phyloP scores from a whole-genome alignment of 2,888 invertebrate species.

The Hydrotaea diabolus region DNA sequence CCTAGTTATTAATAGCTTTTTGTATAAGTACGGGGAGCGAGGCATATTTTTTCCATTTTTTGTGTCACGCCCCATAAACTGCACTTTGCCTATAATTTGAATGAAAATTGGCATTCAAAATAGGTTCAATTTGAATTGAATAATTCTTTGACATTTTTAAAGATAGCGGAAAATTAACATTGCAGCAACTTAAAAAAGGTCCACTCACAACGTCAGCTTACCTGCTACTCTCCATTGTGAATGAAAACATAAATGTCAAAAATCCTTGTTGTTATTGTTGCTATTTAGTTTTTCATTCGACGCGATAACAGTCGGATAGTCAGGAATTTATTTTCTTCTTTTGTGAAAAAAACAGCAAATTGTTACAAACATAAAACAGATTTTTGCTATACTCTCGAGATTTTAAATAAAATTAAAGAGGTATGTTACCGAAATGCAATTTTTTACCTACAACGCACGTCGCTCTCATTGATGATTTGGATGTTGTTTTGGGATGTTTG shows the following conservation, averaged over 20 bases:
- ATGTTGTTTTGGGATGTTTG: too few relatives aligned
- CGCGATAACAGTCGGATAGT: slow-evolving; percentile 13
- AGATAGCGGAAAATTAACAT: too few relatives aligned
- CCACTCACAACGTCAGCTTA: slow-evolving; percentile 26
- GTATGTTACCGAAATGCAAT: not conserved
- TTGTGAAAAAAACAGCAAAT: not conserved
- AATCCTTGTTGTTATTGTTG: slow-evolving; percentile 35
- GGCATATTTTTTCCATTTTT: too few relatives aligned
- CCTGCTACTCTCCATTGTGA: slow-evolving; percentile 11
- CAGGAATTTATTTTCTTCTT: not conserved
- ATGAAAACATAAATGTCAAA: slow-evolving; percentile 47
- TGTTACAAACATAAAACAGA: not conserved
- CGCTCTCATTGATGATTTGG: not conserved
- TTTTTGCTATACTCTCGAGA: not conserved
- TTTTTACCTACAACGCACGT: not conserved
- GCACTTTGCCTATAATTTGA: too few relatives aligned
- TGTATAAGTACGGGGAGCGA: too few relatives aligned
- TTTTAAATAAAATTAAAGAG: not conserved
- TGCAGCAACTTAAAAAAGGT: not conserved
- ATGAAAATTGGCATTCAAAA: too few relatives aligned
- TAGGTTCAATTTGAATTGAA: too few relatives aligned
- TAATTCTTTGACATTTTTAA: too few relatives aligned
- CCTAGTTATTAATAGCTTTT: too few relatives aligned
- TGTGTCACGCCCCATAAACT: too few relatives aligned
- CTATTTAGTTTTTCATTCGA: slow-evolving; percentile 10